Conservation (phyloP, 2,797 vertebrate species). For the Alfaro cultratus region DNA sequence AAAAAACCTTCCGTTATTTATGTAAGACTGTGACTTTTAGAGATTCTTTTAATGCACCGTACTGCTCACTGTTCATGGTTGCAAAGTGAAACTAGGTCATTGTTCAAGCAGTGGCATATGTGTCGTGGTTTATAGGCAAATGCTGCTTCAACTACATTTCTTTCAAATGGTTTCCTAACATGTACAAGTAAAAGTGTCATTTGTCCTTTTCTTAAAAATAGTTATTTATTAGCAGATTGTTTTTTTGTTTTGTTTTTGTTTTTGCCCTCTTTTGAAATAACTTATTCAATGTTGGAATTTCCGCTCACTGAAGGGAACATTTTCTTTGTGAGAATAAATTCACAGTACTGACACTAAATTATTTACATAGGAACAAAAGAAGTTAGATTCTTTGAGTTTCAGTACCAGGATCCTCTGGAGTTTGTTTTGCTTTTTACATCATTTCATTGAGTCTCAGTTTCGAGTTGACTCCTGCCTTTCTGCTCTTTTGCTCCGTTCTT, state of each 20-base stretch:
- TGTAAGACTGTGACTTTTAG: not conserved
- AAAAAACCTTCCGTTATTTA: not conserved
- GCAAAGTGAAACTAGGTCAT: not conserved
- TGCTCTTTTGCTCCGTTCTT: not conserved
- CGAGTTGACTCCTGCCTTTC: not conserved
- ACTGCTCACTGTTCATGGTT: not conserved
- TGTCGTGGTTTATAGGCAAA: not conserved
- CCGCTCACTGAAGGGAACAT: not conserved
- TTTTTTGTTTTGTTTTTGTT: too few relatives aligned
- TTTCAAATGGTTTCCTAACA: not conserved
- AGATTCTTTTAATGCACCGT: not conserved
- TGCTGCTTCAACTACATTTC: not conserved
- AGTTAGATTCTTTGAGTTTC: not conserved
- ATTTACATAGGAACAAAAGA: not conserved
- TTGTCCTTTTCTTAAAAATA: not conserved
- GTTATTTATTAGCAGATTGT: not conserved
- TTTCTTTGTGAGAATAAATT: not conserved
- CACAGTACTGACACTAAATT: not conserved
- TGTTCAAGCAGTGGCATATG: not conserved
- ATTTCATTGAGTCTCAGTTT: not conserved
- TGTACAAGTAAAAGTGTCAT: not conserved
- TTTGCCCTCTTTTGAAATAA: too few relatives aligned
- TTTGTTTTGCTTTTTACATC: not conserved
- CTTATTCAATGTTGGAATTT: not conserved
- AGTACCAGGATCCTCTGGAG: not conserved